Evolutionary conservation across 2,888 invertebrate species (phyloP).

Genomic region (Phoenoteleia sp.): DNA sequence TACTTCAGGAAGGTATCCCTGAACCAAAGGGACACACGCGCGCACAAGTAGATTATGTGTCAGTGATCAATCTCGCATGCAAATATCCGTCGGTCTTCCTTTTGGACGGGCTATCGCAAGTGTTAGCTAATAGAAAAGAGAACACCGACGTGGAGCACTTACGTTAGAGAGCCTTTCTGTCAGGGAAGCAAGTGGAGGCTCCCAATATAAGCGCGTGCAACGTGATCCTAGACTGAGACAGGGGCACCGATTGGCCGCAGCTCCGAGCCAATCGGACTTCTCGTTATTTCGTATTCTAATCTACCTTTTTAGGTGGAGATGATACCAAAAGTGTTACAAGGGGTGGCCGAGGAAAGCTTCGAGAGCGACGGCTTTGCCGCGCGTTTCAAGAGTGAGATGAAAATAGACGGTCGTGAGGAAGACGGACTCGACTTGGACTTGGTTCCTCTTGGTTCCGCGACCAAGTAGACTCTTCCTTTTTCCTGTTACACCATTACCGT

Average conservation of each 20-base stretch:
- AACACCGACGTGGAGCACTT: conserved; percentile 89
- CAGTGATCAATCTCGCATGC: conserved; percentile 51
- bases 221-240: conserved; percentile 90
- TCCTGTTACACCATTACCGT: neutral
- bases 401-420: conserved; percentile 80
- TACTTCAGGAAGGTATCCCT: too few relatives aligned
- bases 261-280: conserved; percentile 86
- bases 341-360: conserved; percentile 80
- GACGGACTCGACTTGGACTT: conserved; percentile 40
- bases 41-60: conserved; percentile 8
- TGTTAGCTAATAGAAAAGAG: conserved; percentile 35
- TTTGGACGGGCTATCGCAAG: conserved; percentile 1
- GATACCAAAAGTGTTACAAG: conserved; percentile 86
- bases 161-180: conserved; percentile 99
- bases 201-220: conserved; percentile 94
- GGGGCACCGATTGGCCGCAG: conserved; percentile 86
- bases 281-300: conserved; percentile 87
- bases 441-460: conserved; percentile 29
- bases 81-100: conserved; percentile 22
- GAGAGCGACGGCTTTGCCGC: conserved; percentile 69
- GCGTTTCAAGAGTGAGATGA: conserved; percentile 82
- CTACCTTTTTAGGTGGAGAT: conserved; percentile 90
- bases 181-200: conserved; percentile 91
- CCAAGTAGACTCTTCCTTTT: conserved; percentile 31
- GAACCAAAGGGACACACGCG: neutral